Evolutionary conservation across 2,797 vertebrate species (phyloP), one percentile per base, ranked within the genome.

Genomic region (Centroberyx gerrardi): DNA sequence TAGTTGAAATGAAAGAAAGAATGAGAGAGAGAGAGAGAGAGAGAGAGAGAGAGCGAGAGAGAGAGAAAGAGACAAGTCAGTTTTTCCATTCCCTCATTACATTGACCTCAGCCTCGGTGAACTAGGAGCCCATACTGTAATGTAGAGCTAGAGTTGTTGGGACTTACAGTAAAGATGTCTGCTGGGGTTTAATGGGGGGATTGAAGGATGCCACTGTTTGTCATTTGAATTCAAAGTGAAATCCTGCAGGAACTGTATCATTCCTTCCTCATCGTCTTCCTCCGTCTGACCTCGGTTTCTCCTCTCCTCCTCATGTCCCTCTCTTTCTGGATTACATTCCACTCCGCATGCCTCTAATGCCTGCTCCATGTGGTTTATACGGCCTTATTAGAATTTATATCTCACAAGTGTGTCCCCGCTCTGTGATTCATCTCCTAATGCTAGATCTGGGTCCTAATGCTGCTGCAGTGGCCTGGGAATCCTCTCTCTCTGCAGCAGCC

Each of bases 11-110:
- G 81, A 89, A 89, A 85, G 67, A 40, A 59, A 67, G 62, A 75
- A 61, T 49, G 55, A 77, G 51, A 46, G 27, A 55, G 58, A 59
- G 6, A 36, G 44, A 52, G 27, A 69, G 31, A 51, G 46, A 63
- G 44, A 52, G 27, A 69, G 31, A 51, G 46, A 63, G n/a, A n/a
- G n/a, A n/a, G n/a, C n/a, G 55, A 77, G 51, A 46, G 27, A 55
- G 58, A 59, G 6, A 36, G 44, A 52, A 31, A 69, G 31, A 51
- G 46, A 63, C 72, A 66, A 83, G 46, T 92, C 87, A 90, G 53
- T 84, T 89, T 93, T 93, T 93, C 92, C 92, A 93, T 91, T 91
- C 84, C 72, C 80, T 92, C 91, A 92, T 84, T 80, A 52, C 66
- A 70, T 84, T 93, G 90, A 92, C 87, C 90, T 90, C 85, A 87